Evolutionary conservation across 2,888 invertebrate genomes (phyloP).

Genomic region (Eilema depressum): DNA sequence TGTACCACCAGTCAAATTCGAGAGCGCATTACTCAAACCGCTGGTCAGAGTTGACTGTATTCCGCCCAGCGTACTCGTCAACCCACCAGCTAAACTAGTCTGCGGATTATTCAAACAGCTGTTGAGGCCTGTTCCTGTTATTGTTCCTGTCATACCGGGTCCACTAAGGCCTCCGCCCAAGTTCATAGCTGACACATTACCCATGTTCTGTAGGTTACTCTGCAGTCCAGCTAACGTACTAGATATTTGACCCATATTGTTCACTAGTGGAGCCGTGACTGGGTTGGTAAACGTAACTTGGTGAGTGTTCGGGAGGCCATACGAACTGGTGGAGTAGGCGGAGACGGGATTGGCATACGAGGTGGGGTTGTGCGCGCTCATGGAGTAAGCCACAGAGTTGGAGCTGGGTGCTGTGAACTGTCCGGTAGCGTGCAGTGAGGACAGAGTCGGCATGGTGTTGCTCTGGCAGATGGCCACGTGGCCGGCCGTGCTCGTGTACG

Average conservation of each 20-base stretch:
- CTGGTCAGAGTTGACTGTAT: slow-evolving; percentile 78
- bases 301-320: slow-evolving; percentile 81
- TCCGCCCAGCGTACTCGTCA: slow-evolving; percentile 77
- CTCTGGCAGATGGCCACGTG: slow-evolving; percentile 87
- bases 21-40: slow-evolving; percentile 76
- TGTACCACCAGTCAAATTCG: slow-evolving; percentile 75
- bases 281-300: slow-evolving; percentile 85
- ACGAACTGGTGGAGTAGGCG: slow-evolving; percentile 80
- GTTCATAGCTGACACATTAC: slow-evolving; percentile 77
- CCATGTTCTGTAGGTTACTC: slow-evolving; percentile 79
- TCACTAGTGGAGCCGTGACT: slow-evolving; percentile 81
- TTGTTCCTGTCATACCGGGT: slow-evolving; percentile 81
- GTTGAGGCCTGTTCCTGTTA: slow-evolving; percentile 80
- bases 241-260: slow-evolving; percentile 83
- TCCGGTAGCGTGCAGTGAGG: slow-evolving; percentile 81
- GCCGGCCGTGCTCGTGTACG: slow-evolving; percentile 81
- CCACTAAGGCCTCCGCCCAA: slow-evolving; percentile 78
- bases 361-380: slow-evolving; percentile 83
- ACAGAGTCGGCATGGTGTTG: slow-evolving; percentile 89
- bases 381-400: slow-evolving; percentile 83
- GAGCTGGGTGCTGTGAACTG: slow-evolving; percentile 82
- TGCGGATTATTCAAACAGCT: slow-evolving; percentile 81
- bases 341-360: slow-evolving; percentile 85
- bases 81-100: slow-evolving; percentile 77
- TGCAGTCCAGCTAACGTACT: slow-evolving; percentile 82